Conservation (phyloP, 2,797 vertebrate genomes). For the Brachymystax lenok region DNA sequence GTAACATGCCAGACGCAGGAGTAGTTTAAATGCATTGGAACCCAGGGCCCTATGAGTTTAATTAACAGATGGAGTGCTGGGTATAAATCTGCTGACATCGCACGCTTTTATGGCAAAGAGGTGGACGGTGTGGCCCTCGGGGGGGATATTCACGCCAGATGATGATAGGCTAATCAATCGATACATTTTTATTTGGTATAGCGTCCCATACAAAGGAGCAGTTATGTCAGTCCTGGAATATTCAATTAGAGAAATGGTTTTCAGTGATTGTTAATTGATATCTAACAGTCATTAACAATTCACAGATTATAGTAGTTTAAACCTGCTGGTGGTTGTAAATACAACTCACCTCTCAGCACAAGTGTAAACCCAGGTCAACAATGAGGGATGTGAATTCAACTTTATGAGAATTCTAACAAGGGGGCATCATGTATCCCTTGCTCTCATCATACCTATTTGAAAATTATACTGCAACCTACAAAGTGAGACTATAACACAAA, state of each 20-base stretch:
- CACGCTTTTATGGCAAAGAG: conserved; percentile 28
- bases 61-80: conserved; percentile 48
- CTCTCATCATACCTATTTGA: background rate
- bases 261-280: background rate
- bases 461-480: background rate
- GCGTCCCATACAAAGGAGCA: background rate
- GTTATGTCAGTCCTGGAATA: background rate
- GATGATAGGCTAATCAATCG: background rate
- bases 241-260: background rate
- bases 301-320: background rate
- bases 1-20: conserved; percentile 35
- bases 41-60: conserved; percentile 51
- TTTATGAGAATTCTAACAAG: background rate
- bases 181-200: conserved; percentile 3
- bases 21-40: conserved; percentile 68
- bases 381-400: background rate
- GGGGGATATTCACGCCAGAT: background rate
- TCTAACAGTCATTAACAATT: background rate
- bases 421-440: background rate
- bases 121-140: background rate
- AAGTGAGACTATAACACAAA: background rate
- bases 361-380: background rate
- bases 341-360: background rate
- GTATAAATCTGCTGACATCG: conserved; percentile 51
- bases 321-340: background rate